A percentile compares a stretch with the other conserved stretches of the same genome.
phyloP scores from a whole-genome alignment of 2,888 invertebrate genomes.

The Ophion slaviceki region DNA sequence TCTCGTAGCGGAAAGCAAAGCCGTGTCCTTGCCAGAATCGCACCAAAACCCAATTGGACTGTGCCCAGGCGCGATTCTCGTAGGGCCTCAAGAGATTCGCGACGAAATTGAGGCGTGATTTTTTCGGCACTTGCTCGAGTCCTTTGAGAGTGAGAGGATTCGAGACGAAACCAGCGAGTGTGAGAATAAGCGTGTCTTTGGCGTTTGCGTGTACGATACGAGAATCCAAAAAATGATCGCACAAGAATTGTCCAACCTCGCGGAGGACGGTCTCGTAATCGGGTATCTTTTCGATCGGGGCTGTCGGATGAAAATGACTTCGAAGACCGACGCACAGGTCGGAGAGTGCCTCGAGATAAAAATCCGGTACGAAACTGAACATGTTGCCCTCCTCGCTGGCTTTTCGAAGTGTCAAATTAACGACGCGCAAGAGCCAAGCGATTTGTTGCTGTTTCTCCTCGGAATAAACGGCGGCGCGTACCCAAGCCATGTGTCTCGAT shows the following conservation, averaged over 20 bases:
- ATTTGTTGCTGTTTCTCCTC: slow-evolving; percentile 87
- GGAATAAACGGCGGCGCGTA: slow-evolving; percentile 88
- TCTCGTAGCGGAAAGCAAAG: slow-evolving; percentile 89
- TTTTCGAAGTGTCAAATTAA: slow-evolving; percentile 86
- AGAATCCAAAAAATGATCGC: slow-evolving; percentile 90
- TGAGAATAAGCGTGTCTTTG: slow-evolving; percentile 90
- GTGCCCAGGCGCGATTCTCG: slow-evolving; percentile 93
- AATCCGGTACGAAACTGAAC: slow-evolving; percentile 90
- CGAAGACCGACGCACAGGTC: slow-evolving; percentile 87
- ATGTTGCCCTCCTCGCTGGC: slow-evolving; percentile 87
- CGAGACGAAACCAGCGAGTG: slow-evolving; percentile 91
- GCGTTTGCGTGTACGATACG: slow-evolving; percentile 90
- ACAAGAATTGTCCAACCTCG: slow-evolving; percentile 89
- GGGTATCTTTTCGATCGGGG: slow-evolving; percentile 85
- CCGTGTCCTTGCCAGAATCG: slow-evolving; percentile 94
- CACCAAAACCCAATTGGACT: slow-evolving; percentile 93
- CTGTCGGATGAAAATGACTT: slow-evolving; percentile 88
- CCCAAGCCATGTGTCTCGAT: slow-evolving; percentile 89
- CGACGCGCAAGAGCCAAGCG: slow-evolving; percentile 86
- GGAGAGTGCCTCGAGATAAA: slow-evolving; percentile 88
- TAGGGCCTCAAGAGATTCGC: slow-evolving; percentile 90
- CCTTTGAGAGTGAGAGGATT: slow-evolving; percentile 89
- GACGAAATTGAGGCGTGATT: slow-evolving; percentile 87
- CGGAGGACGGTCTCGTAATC: slow-evolving; percentile 87
- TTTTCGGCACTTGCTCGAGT: slow-evolving; percentile 88